A percentile compares a stretch with the other conserved stretches of the same genome.
These are phyloP conservation scores for Tribolium castaneum DNA, from an alignment of 1,140 invertebrate genomes.

Conservation along the genomic window DNA sequence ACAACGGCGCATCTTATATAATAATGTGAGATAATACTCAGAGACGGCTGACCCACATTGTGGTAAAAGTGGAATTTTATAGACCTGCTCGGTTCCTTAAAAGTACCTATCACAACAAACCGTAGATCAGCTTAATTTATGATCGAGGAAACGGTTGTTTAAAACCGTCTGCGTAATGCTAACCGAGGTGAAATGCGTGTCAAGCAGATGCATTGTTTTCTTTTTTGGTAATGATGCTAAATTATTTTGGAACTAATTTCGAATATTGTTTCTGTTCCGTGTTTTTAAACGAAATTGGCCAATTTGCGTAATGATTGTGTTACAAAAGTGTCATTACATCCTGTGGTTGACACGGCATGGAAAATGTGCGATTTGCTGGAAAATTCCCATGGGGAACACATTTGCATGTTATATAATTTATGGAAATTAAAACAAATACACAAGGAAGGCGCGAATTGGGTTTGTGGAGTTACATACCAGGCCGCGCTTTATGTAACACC, in stretches of 20 bases:
- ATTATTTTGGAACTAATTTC: background rate
- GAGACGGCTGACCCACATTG: conserved; percentile 10
- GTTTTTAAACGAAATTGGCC: background rate
- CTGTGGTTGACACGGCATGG: background rate
- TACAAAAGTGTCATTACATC: background rate
- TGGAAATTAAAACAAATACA: conserved; percentile 13
- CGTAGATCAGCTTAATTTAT: background rate
- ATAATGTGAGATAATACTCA: background rate
- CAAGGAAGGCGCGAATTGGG: background rate
- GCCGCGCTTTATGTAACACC: background rate
- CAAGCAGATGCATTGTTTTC: conserved; percentile 12
- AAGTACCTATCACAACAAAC: background rate
- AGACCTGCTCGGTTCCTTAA: background rate
- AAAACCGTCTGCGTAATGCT: background rate
- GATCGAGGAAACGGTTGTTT: background rate
- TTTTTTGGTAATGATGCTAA: conserved; percentile 18
- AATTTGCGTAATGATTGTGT: background rate
- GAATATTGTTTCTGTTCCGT: background rate
- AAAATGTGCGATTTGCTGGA: background rate
- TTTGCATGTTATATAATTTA: conserved; percentile 19
- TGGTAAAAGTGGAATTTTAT: conserved; percentile 22
- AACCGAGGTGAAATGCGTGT: background rate
- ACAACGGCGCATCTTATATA: background rate
- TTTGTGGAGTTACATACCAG: background rate
- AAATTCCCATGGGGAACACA: background rate